A percentile compares a stretch with the other conserved stretches of the same genome.
Evolutionary conservation across 2,113 vertebrate species (phyloP).

Genomic region (Pseudolaguvia tuberculata): DNA sequence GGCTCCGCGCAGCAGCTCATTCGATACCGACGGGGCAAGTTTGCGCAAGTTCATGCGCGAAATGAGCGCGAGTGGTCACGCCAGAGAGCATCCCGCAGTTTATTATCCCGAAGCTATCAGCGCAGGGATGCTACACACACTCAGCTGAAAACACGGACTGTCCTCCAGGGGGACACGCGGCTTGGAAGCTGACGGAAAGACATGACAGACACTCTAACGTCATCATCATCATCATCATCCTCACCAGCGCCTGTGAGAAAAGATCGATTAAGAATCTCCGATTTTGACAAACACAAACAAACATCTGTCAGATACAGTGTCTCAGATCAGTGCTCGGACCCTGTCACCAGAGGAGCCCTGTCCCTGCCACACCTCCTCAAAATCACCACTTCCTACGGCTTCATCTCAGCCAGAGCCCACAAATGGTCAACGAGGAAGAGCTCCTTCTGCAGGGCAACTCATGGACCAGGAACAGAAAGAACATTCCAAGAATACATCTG

Average conservation of each 20-base stretch:
- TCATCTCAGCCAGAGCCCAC: conserved; percentile 72
- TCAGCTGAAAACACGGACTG: conserved; percentile 32
- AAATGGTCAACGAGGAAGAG: conserved; percentile 69
- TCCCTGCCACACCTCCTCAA: conserved; percentile 68
- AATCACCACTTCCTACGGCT: conserved; percentile 67
- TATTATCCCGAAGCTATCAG: conserved; percentile 66
- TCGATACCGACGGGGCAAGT: conserved; percentile 52
- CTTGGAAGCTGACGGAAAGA: conserved; percentile 3
- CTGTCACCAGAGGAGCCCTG: conserved; percentile 55
- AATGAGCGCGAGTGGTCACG: conserved; percentile 61
- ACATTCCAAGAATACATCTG: not conserved
- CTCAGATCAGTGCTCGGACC: conserved; percentile 60
- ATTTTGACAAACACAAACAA: conserved; percentile 39
- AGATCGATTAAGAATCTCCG: conserved; percentile 39
- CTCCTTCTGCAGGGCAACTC: conserved; percentile 63
- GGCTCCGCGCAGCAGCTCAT: not conserved
- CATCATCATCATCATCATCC: conserved; percentile 16
- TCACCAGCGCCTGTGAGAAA: conserved; percentile 32
- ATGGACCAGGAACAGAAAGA: conserved; percentile 41
- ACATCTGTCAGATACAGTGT: conserved; percentile 37
- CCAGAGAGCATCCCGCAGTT: conserved; percentile 71
- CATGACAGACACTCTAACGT: conserved; percentile 8
- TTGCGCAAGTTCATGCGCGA: conserved; percentile 57
- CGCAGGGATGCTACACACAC: conserved; percentile 34
- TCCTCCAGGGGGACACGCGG: conserved; percentile 32